Evolutionary conservation across 2,888 invertebrate genomes (phyloP), one percentile per base, ranked within the genome.

Genomic region (Scaptomyza reducta): DNA sequence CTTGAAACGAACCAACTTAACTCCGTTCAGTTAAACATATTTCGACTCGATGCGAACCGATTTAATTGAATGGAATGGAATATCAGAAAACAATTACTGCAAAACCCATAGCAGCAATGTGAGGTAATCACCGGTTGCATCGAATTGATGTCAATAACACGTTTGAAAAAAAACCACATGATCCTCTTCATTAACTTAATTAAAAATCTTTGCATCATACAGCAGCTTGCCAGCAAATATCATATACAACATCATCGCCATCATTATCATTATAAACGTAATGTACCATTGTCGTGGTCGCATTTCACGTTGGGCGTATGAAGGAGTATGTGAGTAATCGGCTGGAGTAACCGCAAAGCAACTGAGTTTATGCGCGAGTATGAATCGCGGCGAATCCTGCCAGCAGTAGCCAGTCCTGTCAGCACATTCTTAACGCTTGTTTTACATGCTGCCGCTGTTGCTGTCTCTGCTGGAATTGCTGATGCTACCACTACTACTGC

Each of bases 101-200:
- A 56, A 69, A 47, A 33, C 40, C 47, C 27, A 22, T 59, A 69
- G 40, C 49, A 51, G 44, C 11, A 14, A 14, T n/a, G 6, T 14
- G 14, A 1, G 33, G 16, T 3, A n/a, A n/a, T n/a, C n/a, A n/a
- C n/a, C n/a, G 55, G 47, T 44, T 50, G 45, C 50, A 46, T 46
- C 47, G 45, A 64, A 59, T 62, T 63, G 57, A 42, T 55, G 54
- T 44, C 66, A 44, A 41, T 55, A 35, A 59, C 44, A 45, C 42
- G 64, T 49, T 71, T 60, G n/a, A 58, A 16, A 40, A 16, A 16
- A 10, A 10, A 9, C 87, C 88, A 54, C 83, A 78, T 62, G 79
- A 83, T 70, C 76, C 88, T 79, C 76, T 85, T 85, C 79, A 85
- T 88, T 88, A 77, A 86, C 66, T 88, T 86, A 79, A 85, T 85